Evolutionary conservation across 2,888 invertebrate species (phyloP).

Genomic region (Athrips mouffetella): DNA sequence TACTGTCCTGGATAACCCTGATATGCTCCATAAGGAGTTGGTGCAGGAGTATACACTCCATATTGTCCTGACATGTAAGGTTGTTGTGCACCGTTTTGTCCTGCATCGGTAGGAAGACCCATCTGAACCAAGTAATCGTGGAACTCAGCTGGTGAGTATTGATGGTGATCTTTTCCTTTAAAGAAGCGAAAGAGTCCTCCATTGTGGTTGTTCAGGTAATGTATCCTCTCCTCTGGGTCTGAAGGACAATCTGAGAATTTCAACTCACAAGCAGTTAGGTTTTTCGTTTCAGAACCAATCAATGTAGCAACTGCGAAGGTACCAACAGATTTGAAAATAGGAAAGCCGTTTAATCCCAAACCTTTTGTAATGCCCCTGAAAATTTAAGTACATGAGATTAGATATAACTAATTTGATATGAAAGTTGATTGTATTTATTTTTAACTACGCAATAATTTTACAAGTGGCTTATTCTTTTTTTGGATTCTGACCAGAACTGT

Average conservation of each 20-base stretch:
- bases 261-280: slow-evolving; percentile 61
- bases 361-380: neutral
- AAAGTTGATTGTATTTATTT: too few relatives aligned
- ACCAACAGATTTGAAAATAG: too few relatives aligned
- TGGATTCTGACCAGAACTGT: too few relatives aligned
- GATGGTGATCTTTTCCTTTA: slow-evolving; percentile 46
- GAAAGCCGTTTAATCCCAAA: too few relatives aligned
- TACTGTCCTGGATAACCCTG: neutral
- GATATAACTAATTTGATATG: neutral
- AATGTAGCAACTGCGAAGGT: too few relatives aligned
- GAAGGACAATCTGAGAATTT: slow-evolving; percentile 87
- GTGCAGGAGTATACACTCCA: neutral
- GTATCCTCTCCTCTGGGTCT: slow-evolving; percentile 83
- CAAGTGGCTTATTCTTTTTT: too few relatives aligned
- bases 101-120: neutral
- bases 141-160: neutral
- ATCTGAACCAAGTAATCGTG: neutral
- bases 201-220: slow-evolving; percentile 90
- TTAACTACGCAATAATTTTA: too few relatives aligned
- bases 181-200: slow-evolving; percentile 92
- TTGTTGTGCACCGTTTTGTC: neutral
- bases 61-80: neutral
- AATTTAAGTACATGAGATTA: neutral
- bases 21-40: neutral
- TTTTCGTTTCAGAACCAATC: too few relatives aligned